Base-by-base conservation (phyloP, 2,888 invertebrate species). In the Philereme transversata region DNA sequence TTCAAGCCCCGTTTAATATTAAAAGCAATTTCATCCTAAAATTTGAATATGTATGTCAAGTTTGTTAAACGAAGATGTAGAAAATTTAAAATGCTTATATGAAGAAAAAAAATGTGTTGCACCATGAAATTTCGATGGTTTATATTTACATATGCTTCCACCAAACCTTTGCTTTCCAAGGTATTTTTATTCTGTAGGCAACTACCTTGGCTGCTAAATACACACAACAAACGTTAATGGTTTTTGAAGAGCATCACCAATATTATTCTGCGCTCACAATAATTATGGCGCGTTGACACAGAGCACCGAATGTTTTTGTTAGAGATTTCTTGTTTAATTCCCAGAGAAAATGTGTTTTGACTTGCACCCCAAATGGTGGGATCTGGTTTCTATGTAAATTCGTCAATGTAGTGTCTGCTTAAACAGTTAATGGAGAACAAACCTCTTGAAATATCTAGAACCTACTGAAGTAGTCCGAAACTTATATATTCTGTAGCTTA, bases 241-340 rank as follows among this genome's bases (percentile, higher is more conserved):
- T 82, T 88, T 89, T 86, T 88, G 74, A 74, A 90, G 88, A 85
- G 89, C 83, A 82, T 77, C 69, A 75, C 72, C 84, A 92, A 92
- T 90, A 90, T 91, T 92, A 87, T 91, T 88, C 86, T 78, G 86
- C 84, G 83, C 81, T 76, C 83, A 88, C 84, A 88, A 88, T 84
- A 81, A 83, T 88, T 87, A 88, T 87, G 84, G 88, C 87, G 84
- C 85, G 84, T 83, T 86, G 83, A 81, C 84, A 77, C 77, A 84
- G 82, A 74, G 67, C 67, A 73, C 73, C 75, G 75, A 76, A 76
- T 89, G 83, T 86, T 90, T 86, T 89, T 87, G 79, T 88, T 82
- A 70, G 78, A 70, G 70, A 74, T 74, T 72, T 72, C 75, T 77
- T 80, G 70, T 76, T 81, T 80, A 81, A 77, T 84, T 83, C 79